Evolutionary conservation across 2,888 invertebrate genomes (phyloP), one percentile per base, ranked within the genome.

Genomic region (Sesamia inferens): DNA sequence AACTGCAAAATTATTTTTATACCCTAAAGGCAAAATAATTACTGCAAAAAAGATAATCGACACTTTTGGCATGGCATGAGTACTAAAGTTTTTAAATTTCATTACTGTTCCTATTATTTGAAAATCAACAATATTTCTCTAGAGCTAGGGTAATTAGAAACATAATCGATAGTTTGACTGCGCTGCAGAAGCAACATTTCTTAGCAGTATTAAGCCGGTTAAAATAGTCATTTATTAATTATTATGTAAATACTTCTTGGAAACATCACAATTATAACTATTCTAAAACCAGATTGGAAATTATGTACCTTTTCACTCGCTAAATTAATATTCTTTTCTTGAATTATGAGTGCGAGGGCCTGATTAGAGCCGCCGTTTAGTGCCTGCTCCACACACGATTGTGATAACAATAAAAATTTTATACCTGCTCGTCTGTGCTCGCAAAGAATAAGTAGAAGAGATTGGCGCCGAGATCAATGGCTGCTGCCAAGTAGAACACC

Each of bases 401-500:
- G 48, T 19, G 14, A 31, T 31, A n/a, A 54, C 16, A 44, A 69
- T 10, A 65, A 24, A 19, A 59, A 48, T 24, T 8, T 59, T 6
- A 2, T 86, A 95, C 95, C 94, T 98, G 98, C 91, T 98, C 98
- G 58, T 97, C 97, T 0, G 98, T 98, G 84, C 98, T 98, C 3
- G 98, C 98, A 90, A 98, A 98, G 83, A 98, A 95, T 76, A 98
- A 93, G 91, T 98, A 98, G 90, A 98, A 97, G 57, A 97, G 96
- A 93, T 98, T 98, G 0, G 97, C 97, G 16, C 96, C 97, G 65
- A 98, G 97, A 89, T 98, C 98, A 70, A 98, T 97, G 0, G 97
- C 97, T 0, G 98, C 98, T 0, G 98, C 98, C 85, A 98, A 93
- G 94, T 98, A 98, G 92, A 98, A 98, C 39, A 98, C 98, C 84